Conservation (phyloP, 1,140 invertebrate species). For the Penaeus indicus region DNA sequence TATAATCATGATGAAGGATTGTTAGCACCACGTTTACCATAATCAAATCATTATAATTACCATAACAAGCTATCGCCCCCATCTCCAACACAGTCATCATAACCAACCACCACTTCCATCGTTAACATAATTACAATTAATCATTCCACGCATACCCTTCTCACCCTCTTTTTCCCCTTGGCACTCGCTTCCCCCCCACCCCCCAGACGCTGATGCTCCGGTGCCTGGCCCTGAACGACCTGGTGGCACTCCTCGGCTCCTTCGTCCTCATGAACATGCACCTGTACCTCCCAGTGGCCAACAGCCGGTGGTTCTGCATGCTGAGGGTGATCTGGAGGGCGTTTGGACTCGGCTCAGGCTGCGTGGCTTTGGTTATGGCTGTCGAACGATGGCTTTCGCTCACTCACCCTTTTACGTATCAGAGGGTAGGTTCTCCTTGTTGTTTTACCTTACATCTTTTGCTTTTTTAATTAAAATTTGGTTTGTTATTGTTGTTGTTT, state of each 20-base stretch:
- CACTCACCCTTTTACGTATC: slow-evolving; percentile 88
- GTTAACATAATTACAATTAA: background rate
- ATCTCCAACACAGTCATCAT: no score
- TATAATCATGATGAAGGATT: no score
- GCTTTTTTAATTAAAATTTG: no score
- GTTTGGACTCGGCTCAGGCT: slow-evolving; percentile 88
- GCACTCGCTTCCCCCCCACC: no score
- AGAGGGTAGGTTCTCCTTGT: slow-evolving; percentile 77
- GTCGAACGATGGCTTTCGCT: slow-evolving; percentile 87
- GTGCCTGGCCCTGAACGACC: slow-evolving; percentile 83
- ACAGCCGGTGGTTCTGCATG: slow-evolving; percentile 73
- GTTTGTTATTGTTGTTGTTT: no score
- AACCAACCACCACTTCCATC: no score
- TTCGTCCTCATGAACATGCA: slow-evolving; percentile 76
- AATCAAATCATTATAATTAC: no score
- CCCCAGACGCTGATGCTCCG: slow-evolving; percentile 82
- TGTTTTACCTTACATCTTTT: background rate
- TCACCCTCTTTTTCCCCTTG: background rate
- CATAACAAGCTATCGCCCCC: no score
- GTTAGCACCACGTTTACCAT: no score
- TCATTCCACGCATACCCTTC: background rate
- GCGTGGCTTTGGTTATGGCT: slow-evolving; percentile 89
- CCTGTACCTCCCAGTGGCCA: slow-evolving; percentile 71
- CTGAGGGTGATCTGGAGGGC: slow-evolving; percentile 81
- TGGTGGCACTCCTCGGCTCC: slow-evolving; percentile 77